Evolutionary conservation across 2,888 invertebrate species (phyloP).

Genomic region (Drosophila monieri): DNA sequence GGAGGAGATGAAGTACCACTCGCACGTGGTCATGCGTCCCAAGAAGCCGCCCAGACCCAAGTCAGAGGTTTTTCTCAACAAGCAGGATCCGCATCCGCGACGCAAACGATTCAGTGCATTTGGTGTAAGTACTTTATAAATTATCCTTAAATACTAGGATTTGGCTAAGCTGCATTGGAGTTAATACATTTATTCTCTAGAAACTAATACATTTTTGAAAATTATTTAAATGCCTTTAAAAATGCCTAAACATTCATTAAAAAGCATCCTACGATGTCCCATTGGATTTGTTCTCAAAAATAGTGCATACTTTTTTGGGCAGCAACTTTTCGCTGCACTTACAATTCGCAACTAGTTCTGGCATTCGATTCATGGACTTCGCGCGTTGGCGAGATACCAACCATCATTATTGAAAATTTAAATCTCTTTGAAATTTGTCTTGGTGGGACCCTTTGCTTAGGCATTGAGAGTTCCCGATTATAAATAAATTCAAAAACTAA

Average conservation of each 20-base stretch:
- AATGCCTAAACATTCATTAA: background rate
- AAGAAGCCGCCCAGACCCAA: slow-evolving; percentile 97
- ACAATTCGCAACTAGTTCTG: slow-evolving; percentile 70
- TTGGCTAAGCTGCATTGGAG: background rate
- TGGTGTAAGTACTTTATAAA: slow-evolving; percentile 89
- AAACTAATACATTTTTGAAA: background rate
- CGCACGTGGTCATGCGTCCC: slow-evolving; percentile 94
- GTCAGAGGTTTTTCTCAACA: slow-evolving; percentile 96
- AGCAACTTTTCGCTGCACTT: background rate
- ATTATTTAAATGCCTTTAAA: background rate
- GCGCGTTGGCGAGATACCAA: accelerated
- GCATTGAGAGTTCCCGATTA: slow-evolving; percentile 77
- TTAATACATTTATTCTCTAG: background rate
- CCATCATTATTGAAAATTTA: slow-evolving; percentile 59
- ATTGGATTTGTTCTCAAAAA: slow-evolving; percentile 10
- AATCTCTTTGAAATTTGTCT: slow-evolving; percentile 78
- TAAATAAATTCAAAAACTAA: slow-evolving; percentile 43
- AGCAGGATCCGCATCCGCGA: slow-evolving; percentile 89
- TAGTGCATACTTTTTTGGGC: slow-evolving; percentile 51
- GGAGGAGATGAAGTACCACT: slow-evolving; percentile 87
- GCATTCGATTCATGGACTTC: background rate
- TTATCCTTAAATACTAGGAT: background rate
- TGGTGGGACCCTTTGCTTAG: slow-evolving; percentile 81
- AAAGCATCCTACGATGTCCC: no score
- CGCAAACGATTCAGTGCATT: slow-evolving; percentile 98